Conservation (phyloP, 2,113 vertebrate species). For the Vulpes ferrilata region DNA sequence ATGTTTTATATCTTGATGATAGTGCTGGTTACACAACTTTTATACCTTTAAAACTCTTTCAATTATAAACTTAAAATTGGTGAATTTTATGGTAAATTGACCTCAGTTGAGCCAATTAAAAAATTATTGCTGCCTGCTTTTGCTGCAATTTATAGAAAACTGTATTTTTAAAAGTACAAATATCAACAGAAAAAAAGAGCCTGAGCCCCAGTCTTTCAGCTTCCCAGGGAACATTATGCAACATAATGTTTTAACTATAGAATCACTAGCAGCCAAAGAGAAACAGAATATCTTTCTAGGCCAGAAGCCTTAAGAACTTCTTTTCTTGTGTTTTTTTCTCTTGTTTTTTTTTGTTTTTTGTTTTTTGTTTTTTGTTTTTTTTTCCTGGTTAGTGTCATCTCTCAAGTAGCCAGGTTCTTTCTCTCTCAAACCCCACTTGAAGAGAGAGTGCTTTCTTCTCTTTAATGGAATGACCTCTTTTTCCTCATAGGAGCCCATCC, state of each 20-base stretch:
- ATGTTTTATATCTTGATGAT: neutral
- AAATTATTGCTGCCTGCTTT: neutral
- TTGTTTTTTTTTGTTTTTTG: neutral
- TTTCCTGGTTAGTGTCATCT: neutral
- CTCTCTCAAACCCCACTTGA: neutral
- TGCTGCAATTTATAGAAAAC: neutral
- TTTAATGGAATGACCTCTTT: neutral
- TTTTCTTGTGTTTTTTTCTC: neutral
- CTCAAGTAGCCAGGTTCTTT: neutral
- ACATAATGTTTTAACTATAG: neutral
- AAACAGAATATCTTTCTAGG: neutral
- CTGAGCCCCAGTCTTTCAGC: neutral
- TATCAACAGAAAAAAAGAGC: neutral
- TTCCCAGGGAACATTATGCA: neutral
- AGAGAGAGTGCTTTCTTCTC: neutral
- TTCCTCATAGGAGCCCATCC: neutral
- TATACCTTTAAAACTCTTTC: conserved; percentile 6
- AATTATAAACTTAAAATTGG: neutral
- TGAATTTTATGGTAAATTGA: conserved; percentile 3
- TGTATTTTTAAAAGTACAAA: neutral
- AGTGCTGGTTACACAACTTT: neutral
- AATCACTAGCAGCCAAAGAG: neutral
- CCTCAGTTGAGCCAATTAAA: neutral
- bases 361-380: neutral
- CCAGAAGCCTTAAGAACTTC: neutral